Base-by-base conservation (phyloP, 2,797 vertebrate genomes). In the Scomberomorus guttatus region DNA sequence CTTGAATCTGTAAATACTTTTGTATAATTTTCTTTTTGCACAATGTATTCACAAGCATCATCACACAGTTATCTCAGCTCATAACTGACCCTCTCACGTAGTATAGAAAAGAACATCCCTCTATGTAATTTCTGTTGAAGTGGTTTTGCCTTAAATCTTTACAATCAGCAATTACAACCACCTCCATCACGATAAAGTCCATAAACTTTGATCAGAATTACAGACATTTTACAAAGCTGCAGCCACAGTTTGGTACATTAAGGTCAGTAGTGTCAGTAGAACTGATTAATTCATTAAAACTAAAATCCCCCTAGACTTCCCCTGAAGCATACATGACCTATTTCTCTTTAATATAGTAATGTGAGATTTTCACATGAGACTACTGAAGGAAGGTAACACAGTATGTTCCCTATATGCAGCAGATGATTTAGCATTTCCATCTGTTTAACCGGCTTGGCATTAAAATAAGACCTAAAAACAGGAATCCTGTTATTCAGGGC, bases 371-470 rank as follows among this genome's bases (percentile, higher is more conserved):
- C 56, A 78, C 25, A 63, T 7, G 46, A 71, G 65, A 64, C 62
- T 85, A 65, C 64, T 62, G 42, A 39, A 79, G 64, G 39, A 73
- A 74, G 65, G 56, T 54, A 68, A 74, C 65, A 68, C 17, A 48
- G 46, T 56, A 56, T 58, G 42, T 67, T 81, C 32, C 75, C 81
- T 72, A 80, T 75, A 84, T 85, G 69, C 76, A 55, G 34, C 48
- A 62, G 48, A 81, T 81, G 77, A 88, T 85, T 64, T 83, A 86
- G 60, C 55, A 22, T 81, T 81, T 81, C 80, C 88, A 85, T 87
- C 80, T 90, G 77, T 83, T 87, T 84, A 91, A 80, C 77, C 68
- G 72, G 59, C 74, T 55, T n/a, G 29, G 37, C 58, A 81, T 75
- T 70, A 56, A 77, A 75, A 78, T 69, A 75, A 70, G 17, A 52